These are phyloP conservation scores for Characodon lateralis DNA, from an alignment of 2,797 vertebrate genomes.

Conservation along the genomic window DNA sequence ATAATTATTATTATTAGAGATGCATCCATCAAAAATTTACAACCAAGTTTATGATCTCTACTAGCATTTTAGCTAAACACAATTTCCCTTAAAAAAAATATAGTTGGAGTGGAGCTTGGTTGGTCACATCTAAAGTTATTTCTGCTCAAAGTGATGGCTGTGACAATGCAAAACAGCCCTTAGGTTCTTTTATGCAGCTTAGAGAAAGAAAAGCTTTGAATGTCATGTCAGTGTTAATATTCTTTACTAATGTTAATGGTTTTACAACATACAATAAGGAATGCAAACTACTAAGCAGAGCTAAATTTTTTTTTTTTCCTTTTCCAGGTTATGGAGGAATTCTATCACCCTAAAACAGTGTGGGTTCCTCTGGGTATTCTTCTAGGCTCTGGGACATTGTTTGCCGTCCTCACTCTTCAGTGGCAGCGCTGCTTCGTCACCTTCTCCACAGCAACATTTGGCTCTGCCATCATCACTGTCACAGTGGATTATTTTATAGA, in stretches of 20 bases:
- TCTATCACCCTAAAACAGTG: conserved; percentile 92
- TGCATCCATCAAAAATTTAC: neutral
- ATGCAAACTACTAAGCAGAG: neutral
- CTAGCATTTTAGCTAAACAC: neutral
- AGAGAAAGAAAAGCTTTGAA: neutral
- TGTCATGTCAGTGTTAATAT: neutral
- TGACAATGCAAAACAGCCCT: neutral
- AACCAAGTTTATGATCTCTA: neutral
- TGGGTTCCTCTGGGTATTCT: conserved; percentile 95
- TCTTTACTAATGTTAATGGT: neutral
- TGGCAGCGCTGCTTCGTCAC: conserved; percentile 97
- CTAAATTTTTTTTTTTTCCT: neutral
- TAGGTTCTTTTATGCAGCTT: neutral
- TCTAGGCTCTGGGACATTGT: conserved; percentile 92
- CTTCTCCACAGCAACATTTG: conserved; percentile 93
- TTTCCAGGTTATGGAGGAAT: conserved; percentile 88
- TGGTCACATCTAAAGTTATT: neutral
- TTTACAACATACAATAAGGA: neutral
- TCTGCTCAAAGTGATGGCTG: neutral
- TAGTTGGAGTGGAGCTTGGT: neutral
- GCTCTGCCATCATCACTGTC: conserved; percentile 93
- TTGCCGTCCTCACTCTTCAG: conserved; percentile 94
- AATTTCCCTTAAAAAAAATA: neutral
- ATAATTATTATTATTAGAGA: neutral
- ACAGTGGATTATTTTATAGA: conserved; percentile 97